Evolutionary conservation across 2,888 invertebrate species (phyloP).

Genomic region (Synergus japonicus): DNA sequence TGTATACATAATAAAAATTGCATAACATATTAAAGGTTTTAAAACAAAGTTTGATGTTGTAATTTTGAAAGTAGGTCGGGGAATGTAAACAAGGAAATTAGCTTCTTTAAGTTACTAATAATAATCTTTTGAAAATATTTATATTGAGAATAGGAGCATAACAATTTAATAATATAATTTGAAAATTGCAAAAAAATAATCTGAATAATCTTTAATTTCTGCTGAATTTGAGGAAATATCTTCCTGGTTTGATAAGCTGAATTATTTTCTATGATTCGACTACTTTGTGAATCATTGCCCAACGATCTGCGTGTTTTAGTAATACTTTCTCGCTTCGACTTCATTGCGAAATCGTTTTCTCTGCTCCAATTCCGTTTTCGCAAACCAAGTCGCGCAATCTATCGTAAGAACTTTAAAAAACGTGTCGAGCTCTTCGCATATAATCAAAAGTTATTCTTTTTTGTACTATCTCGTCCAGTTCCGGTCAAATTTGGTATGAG

Average conservation of each 20-base stretch:
- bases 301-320: constrained; percentile 51
- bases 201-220: neutral
- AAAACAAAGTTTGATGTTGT: constrained; percentile 9
- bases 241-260: neutral
- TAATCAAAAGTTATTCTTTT: constrained; percentile 6
- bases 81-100: neutral
- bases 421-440: neutral
- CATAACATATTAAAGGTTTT: constrained; percentile 15
- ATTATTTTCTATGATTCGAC: constrained; percentile 14
- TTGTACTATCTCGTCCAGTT: constrained; percentile 10
- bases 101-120: neutral
- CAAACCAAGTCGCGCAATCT: constrained; percentile 52
- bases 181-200: neutral
- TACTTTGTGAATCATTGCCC: constrained; percentile 48
- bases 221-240: neutral
- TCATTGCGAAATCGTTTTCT: constrained; percentile 61
- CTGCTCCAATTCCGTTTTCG: constrained; percentile 62
- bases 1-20: constrained; percentile 1
- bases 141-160: too few species aligned
- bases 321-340: constrained; percentile 58
- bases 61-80: neutral
- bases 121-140: too few species aligned
- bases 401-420: constrained; percentile 25
- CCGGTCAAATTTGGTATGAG: constrained; percentile 6
- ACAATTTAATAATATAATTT: neutral